A percentile compares a stretch with the other conserved stretches of the same genome.
phyloP scores from a whole-genome alignment of 2,113 vertebrate genomes.

The Pedetes capensis region DNA sequence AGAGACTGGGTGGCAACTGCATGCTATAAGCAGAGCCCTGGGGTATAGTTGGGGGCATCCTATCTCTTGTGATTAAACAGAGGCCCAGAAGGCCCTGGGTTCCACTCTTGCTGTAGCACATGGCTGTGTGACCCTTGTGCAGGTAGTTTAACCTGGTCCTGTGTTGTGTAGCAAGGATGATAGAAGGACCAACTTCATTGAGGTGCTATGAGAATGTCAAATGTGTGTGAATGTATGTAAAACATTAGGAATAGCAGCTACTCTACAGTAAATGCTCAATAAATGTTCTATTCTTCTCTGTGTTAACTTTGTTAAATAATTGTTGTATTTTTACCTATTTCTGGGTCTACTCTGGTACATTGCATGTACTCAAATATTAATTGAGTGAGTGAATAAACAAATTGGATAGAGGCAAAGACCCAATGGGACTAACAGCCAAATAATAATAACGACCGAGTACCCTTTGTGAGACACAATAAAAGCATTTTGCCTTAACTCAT shows the following conservation, averaged over 20 bases:
- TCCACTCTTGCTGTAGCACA: not conserved
- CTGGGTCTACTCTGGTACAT: not conserved
- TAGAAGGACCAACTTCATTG: not conserved
- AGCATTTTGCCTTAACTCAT: not conserved
- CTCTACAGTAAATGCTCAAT: not conserved
- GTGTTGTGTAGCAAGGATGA: not conserved
- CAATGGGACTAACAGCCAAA: not conserved
- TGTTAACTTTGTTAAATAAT: not conserved
- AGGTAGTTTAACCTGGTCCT: not conserved
- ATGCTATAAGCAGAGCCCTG: not conserved
- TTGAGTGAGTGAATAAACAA: not conserved
- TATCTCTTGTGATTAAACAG: not conserved
- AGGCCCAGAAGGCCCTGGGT: not conserved
- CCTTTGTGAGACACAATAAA: not conserved
- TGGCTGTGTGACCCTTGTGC: not conserved
- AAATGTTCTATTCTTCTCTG: not conserved
- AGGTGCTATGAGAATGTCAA: not conserved
- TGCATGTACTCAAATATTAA: not conserved
- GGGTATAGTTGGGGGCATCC: fast-evolving
- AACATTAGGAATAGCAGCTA: not conserved
- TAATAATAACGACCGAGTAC: not conserved
- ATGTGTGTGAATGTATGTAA: not conserved
- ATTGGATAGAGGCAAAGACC: not conserved
- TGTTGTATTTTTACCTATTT: not conserved
- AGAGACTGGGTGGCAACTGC: not conserved